Conservation (phyloP, 2,888 invertebrate species). For the Nebria salina region DNA sequence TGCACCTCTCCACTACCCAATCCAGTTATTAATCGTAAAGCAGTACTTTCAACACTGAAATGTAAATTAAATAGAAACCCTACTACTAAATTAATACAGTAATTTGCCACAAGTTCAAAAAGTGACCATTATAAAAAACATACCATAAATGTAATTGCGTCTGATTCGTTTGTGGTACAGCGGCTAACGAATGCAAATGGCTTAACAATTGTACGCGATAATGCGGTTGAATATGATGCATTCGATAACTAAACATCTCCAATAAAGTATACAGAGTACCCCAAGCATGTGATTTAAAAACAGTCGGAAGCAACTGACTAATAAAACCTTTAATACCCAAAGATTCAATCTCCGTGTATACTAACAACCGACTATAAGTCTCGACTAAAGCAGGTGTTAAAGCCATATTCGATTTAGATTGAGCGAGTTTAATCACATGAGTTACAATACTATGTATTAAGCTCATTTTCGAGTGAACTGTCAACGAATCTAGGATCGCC, state of each 20-base stretch:
- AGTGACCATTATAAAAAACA: conserved; percentile 49
- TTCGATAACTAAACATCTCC: conserved; percentile 96
- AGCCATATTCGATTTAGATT: conserved; percentile 65
- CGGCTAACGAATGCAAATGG: conserved; percentile 89
- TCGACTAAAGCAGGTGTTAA: conserved; percentile 93
- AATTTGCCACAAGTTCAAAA: no score
- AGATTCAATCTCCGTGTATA: conserved; percentile 96
- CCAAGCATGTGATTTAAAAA: conserved; percentile 94
- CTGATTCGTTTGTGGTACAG: conserved; percentile 93
- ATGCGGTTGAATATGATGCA: conserved; percentile 96
- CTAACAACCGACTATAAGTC: conserved; percentile 91
- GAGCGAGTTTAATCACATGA: conserved; percentile 78
- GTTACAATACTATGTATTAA: conserved; percentile 81
- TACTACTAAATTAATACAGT: no score
- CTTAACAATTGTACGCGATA: conserved; percentile 92
- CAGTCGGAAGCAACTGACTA: conserved; percentile 90
- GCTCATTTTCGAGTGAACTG: conserved; percentile 96
- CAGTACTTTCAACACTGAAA: conserved; percentile 59
- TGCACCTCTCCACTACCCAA: conserved; percentile 95
- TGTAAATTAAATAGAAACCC: conserved; percentile 9
- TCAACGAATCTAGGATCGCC: conserved; percentile 91
- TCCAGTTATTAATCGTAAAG: conserved; percentile 60
- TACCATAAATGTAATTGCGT: conserved; percentile 93
- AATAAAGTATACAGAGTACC: conserved; percentile 93
- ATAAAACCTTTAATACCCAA: conserved; percentile 96